Evolutionary conservation across 2,888 invertebrate genomes (phyloP), one percentile per base, ranked within the genome.

Genomic region (Nomada fucata): DNA sequence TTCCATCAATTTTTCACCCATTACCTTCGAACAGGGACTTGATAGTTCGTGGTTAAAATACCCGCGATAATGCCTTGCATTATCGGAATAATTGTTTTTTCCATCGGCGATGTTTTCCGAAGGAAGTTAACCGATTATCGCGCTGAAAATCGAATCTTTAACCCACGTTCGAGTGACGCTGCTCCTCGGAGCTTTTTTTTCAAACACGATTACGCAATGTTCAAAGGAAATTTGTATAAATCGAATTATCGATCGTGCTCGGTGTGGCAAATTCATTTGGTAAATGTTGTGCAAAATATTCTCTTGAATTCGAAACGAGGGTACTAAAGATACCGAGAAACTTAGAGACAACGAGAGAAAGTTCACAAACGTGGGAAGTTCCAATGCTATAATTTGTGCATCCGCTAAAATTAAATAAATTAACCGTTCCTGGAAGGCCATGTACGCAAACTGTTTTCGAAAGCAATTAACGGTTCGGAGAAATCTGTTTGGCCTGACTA

Each of bases 1-100:
- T 23, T 2, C 2, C 29, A 2, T 2, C 26, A 7, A 13, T 44
- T n/a, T 23, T 70, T 60, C 1, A 1, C 15, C 15, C 5, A 11
- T 26, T 0, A n/a, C 20, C 15, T 50, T 13, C 11, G 23, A 55
- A 23, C 5, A 42, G 2, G 3, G 0, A 15, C 10, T 18, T 10
- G 55, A 11, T 15, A 15, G 55, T 23, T 42, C 18, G 20, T 13
- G 9, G 15, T 57, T 44, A 26, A 23, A 57, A 7, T 13, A 20
- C 7, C 5, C 36, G 18, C 11, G 5, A 3, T 29, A 26, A 26
- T 26, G 26, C 26, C 0, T 47, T 47, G 10, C 9, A 26, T 67
- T 67, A 52, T n/a, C 9, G 20, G 20, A 65, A 42, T 36, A 59
- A 67, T 67, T 44, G 29, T 20, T 60, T 74, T 47, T 47, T 20